These are phyloP conservation scores for Neoitamus cyanurus DNA, from an alignment of 2,888 invertebrate species.

Conservation along the genomic window DNA sequence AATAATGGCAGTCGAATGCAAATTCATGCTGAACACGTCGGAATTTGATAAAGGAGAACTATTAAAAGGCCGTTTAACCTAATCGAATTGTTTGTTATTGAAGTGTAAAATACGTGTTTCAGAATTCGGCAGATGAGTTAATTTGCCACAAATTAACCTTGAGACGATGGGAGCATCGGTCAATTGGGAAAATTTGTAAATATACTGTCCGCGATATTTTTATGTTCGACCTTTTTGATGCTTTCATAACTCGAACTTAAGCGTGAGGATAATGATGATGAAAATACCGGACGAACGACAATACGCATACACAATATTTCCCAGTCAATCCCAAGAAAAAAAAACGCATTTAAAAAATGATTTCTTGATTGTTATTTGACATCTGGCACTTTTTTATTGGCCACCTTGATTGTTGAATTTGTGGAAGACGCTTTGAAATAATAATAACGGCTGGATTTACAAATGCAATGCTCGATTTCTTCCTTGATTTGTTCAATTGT, in stretches of 20 bases:
- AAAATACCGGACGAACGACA: too few relatives aligned
- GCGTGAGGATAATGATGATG: neutral
- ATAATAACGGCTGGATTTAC: too few relatives aligned
- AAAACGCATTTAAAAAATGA: too few relatives aligned
- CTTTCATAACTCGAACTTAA: neutral
- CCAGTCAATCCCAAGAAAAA: too few relatives aligned
- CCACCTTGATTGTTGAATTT: too few relatives aligned
- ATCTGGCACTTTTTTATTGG: too few relatives aligned
- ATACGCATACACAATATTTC: too few relatives aligned
- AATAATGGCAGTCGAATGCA: neutral
- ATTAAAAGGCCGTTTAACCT: neutral
- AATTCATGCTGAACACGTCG: neutral
- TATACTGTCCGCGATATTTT: neutral
- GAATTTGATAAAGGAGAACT: neutral
- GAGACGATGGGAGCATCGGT: neutral
- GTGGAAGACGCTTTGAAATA: too few relatives aligned
- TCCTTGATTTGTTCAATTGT: too few relatives aligned
- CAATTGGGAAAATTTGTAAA: neutral
- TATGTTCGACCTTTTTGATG: neutral
- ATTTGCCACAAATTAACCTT: neutral
- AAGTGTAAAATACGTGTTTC: neutral
- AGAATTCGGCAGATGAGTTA: neutral
- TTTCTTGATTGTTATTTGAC: too few relatives aligned
- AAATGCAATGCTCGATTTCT: too few relatives aligned
- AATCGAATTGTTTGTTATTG: neutral